Evolutionary conservation across 2,888 invertebrate species (phyloP).

Genomic region (Trichogramma evanescens): DNA sequence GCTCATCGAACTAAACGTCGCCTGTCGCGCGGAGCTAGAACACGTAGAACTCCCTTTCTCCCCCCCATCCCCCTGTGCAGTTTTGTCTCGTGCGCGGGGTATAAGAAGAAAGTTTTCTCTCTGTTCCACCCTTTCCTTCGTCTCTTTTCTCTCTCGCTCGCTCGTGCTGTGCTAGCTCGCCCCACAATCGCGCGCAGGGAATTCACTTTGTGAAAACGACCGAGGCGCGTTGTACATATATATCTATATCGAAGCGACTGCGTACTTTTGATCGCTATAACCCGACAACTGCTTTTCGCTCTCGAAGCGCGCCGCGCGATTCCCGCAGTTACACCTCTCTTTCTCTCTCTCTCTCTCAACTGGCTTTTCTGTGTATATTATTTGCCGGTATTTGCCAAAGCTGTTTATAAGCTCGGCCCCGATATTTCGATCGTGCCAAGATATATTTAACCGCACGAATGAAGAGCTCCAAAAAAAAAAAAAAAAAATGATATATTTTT

Average conservation of each 20-base stretch:
- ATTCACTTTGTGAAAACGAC: conserved; percentile 6
- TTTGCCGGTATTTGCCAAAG: too few species aligned
- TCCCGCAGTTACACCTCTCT: background rate
- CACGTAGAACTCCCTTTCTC: too few species aligned
- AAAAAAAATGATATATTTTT: too few species aligned
- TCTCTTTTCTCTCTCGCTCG: too few species aligned
- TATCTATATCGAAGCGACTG: too few species aligned
- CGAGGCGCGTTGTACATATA: too few species aligned
- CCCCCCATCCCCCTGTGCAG: background rate
- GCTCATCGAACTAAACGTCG: conserved; percentile 12
- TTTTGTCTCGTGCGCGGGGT: conserved; percentile 7
- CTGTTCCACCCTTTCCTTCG: too few species aligned
- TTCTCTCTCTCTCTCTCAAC: background rate
- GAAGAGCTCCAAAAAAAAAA: too few species aligned
- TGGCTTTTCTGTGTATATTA: too few species aligned
- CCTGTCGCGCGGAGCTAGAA: background rate
- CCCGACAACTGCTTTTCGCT: background rate
- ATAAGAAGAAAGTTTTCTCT: conserved; percentile 13
- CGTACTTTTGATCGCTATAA: conserved; percentile 3
- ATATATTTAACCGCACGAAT: too few species aligned
- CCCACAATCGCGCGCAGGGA: conserved; percentile 3
- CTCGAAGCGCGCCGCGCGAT: background rate
- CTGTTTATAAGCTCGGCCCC: too few species aligned
- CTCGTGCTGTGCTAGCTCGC: background rate
- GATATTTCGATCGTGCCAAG: too few species aligned